These are phyloP conservation scores for Empis livida DNA, from an alignment of 2,888 invertebrate genomes.

Conservation along the genomic window DNA sequence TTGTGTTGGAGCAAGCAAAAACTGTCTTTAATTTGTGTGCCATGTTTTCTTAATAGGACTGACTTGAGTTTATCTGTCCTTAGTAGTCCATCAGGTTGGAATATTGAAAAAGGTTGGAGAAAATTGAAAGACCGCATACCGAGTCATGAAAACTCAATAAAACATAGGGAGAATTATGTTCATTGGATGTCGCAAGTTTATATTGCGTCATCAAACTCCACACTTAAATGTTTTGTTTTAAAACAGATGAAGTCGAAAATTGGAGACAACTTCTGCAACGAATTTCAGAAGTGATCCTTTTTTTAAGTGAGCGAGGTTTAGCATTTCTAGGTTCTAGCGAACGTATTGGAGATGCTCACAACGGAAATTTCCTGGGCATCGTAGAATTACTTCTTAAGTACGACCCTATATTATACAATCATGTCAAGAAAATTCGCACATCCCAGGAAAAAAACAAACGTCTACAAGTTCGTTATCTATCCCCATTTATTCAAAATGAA, in stretches of 20 bases:
- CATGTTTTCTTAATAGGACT: neutral
- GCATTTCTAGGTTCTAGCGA: neutral
- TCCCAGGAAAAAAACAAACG: constrained; percentile 1
- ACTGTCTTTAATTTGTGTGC: neutral
- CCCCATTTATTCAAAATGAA: constrained; percentile 1
- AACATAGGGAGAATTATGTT: neutral
- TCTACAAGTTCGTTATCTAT: constrained; percentile 2
- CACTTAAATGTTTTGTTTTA: too few relatives aligned
- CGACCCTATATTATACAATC: neutral
- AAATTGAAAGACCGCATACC: neutral
- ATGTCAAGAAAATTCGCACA: neutral
- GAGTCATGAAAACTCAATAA: neutral
- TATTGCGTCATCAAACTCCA: too few relatives aligned
- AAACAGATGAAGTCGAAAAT: too few relatives aligned
- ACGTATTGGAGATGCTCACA: neutral
- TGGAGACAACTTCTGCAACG: neutral
- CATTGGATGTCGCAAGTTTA: neutral
- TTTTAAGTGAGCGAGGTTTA: neutral
- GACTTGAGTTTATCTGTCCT: neutral
- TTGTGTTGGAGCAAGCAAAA: neutral
- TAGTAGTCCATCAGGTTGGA: neutral
- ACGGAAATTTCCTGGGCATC: neutral
- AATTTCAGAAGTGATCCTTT: neutral
- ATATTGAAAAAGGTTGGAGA: constrained; percentile 1
- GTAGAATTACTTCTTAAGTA: neutral